phyloP scores from a whole-genome alignment of 2,113 vertebrate species.

The Crocuta crocuta region DNA sequence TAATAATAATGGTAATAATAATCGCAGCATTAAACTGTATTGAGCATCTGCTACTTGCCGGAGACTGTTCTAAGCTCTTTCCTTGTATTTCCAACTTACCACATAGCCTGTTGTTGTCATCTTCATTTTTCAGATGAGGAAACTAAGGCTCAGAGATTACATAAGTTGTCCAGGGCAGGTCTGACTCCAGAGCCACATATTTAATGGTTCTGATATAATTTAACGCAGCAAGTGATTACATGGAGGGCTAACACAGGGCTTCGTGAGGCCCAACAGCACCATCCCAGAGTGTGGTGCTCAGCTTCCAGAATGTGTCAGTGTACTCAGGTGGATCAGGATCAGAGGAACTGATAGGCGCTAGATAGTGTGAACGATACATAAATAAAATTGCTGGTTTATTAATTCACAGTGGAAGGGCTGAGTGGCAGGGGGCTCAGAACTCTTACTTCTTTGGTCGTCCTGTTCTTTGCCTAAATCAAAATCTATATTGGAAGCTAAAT shows the following conservation, averaged over 20 bases:
- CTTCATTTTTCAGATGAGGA: conserved; percentile 36
- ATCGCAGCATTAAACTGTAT: background rate
- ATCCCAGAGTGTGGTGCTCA: background rate
- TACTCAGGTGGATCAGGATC: background rate
- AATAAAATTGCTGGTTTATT: background rate
- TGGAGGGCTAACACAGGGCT: background rate
- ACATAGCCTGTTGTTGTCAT: background rate
- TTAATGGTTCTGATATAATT: background rate
- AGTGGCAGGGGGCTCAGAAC: background rate
- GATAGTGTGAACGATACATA: background rate
- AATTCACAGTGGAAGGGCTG: background rate
- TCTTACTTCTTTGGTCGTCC: background rate
- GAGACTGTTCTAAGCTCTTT: background rate
- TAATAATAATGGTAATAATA: background rate
- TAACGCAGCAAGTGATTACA: background rate
- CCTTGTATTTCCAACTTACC: background rate
- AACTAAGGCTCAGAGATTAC: background rate
- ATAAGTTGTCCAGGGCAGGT: background rate
- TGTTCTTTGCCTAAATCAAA: background rate
- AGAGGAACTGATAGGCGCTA: background rate
- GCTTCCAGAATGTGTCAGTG: background rate
- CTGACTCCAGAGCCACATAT: background rate
- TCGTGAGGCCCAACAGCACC: background rate
- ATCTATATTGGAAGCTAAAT: background rate
- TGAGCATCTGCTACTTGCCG: background rate